A percentile compares a stretch with the other conserved stretches of the same genome.
These are phyloP conservation scores for Takifugu rubripes DNA, from an alignment of 2,797 vertebrate genomes.

Conservation along the genomic window DNA sequence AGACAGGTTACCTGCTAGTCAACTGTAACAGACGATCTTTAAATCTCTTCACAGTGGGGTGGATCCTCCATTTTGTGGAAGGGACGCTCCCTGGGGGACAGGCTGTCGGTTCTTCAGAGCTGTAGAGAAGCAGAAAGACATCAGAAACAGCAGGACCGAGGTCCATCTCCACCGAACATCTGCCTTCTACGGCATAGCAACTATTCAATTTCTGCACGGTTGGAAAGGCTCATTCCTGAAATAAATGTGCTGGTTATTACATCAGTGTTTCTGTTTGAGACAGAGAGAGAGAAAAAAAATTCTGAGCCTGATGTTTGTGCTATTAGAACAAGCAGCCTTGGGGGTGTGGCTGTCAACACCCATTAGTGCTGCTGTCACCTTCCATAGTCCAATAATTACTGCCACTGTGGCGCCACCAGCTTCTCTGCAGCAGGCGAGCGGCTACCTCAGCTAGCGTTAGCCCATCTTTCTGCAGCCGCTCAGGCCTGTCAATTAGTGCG, in stretches of 20 bases:
- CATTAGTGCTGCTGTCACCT: conserved; percentile 72
- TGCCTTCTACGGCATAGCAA: too few relatives aligned
- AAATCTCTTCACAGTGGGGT: too few relatives aligned
- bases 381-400: conserved; percentile 65
- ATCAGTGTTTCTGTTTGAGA: background rate
- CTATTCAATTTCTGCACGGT: too few relatives aligned
- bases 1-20: too few relatives aligned
- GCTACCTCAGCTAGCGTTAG: conserved; percentile 34
- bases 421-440: conserved; percentile 27
- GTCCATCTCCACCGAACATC: too few relatives aligned
- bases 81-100: too few relatives aligned
- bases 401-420: conserved; percentile 54
- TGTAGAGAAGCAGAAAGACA: too few relatives aligned
- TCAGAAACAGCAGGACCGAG: too few relatives aligned
- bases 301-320: conserved; percentile 73
- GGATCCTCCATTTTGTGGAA: too few relatives aligned
- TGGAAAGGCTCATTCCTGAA: too few relatives aligned
- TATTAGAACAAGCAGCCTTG: conserved; percentile 78
- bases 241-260: background rate
- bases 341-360: conserved; percentile 80
- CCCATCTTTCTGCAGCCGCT: conserved; percentile 24
- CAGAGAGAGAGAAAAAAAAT: conserved; percentile 26
- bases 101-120: too few relatives aligned
- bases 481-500: conserved; percentile 57
- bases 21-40: too few relatives aligned